Percentiles rank a stretch among this genome's conserved stretches.
Evolutionary conservation across 1,140 invertebrate species (phyloP).

Genomic region (Drosophila serrata): DNA sequence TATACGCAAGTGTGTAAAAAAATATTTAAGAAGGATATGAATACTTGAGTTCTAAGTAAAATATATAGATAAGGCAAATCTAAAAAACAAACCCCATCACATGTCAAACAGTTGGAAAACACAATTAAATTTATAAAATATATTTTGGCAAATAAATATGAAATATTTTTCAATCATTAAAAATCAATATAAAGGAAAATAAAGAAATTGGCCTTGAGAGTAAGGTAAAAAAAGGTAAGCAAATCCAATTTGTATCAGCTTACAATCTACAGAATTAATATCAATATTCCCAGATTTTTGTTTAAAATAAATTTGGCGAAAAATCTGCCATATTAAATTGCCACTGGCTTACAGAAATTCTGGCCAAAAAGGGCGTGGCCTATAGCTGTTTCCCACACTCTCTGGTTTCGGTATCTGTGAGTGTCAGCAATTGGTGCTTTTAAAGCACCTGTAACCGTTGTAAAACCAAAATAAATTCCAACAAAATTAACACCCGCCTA

Average conservation of each 20-base stretch:
- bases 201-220: background rate
- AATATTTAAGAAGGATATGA: background rate
- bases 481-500: conserved; percentile 68
- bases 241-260: conserved; percentile 25
- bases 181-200: background rate
- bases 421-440: conserved; percentile 14
- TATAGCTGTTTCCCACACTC: conserved; percentile 60
- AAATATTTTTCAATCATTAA: background rate
- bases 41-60: conserved; percentile 8
- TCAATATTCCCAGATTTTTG: background rate
- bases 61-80: background rate
- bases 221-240: conserved; percentile 7
- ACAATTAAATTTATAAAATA: conserved; percentile 4
- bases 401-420: background rate
- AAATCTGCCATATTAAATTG: conserved; percentile 1
- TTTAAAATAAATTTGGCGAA: background rate
- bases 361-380: conserved; percentile 17
- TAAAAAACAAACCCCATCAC: background rate
- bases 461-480: conserved; percentile 74
- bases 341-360: background rate
- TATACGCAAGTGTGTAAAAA: conserved; percentile 23
- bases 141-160: conserved; percentile 3
- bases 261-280: conserved; percentile 18
- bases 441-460: conserved; percentile 58
- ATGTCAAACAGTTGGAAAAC: conserved; percentile 3